Evolutionary conservation across 2,888 invertebrate species (phyloP), one percentile per base, ranked within the genome.

Genomic region (Pandemis cinnamomeana): DNA sequence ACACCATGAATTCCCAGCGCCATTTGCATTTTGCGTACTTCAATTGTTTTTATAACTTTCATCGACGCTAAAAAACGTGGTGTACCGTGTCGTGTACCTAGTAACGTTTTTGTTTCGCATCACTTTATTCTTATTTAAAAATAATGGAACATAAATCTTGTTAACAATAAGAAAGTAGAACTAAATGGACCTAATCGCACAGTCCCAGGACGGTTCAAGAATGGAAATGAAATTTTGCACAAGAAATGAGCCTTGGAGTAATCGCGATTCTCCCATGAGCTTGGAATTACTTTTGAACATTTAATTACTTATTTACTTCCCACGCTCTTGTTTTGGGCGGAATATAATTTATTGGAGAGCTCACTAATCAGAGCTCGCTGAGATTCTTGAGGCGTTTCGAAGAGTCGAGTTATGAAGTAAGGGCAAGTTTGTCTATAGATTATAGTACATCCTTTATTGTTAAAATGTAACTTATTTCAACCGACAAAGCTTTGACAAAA

Each of bases 271-370:
- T 67, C 67, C 58, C 67, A 41, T 44, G 67, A 44, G 67, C 10
- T 7, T 10, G 10, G 55, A 67, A 67, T 67, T 67, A 67, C 67
- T 58, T 62, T 67, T 44, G 51, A n/a, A 67, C 67, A 36, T 53
- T 67, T 67, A 58, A 67, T 67, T 67, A 58, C 55, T 67, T 58
- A 67, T 67, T 67, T 67, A 7, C 53, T 36, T 67, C 53, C 58
- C 67, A 67, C 58, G 44, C 20, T n/a, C 13, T 64, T 64, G 27
- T 48, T 58, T 27, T 13, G 64, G 64, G 64, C 42, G 13, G 13
- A 13, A 41, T 58, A 10, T 58, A 58, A 58, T 58, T 58, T 27
- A 58, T 27, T 11, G 58, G 27, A 20, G 58, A 58, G 27, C 27
- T 27, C 7, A 8, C 15, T 20, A 27, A 20, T 15, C 20, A 27